Percentiles rank a stretch among this genome's conserved stretches.
phyloP scores from a whole-genome alignment of 2,113 vertebrate genomes.

The Bos indicus region DNA sequence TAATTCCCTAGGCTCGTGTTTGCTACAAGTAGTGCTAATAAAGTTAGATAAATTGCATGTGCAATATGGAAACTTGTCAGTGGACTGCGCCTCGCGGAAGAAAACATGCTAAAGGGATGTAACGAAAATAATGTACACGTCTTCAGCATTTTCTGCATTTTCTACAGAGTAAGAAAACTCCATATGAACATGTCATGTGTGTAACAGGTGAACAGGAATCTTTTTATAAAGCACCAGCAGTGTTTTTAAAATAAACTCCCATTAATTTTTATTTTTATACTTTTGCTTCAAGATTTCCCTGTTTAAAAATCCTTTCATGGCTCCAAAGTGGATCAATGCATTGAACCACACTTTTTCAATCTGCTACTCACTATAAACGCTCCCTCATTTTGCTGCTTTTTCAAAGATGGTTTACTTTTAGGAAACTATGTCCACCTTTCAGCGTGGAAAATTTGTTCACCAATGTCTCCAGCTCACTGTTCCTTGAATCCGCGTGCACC shows the following conservation, averaged over 20 bases:
- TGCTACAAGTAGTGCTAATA: neutral
- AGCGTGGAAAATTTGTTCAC: neutral
- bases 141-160: constrained; percentile 23
- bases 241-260: constrained; percentile 47
- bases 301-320: neutral
- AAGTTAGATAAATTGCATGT: constrained; percentile 48
- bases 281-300: neutral
- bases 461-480: neutral
- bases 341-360: neutral
- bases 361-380: neutral
- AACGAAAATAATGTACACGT: neutral
- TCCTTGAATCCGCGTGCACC: neutral
- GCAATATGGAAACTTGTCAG: constrained; percentile 37
- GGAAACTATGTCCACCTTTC: neutral
- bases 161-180: constrained; percentile 22
- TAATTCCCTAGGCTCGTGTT: neutral
- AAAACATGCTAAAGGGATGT: neutral
- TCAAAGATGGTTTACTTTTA: neutral
- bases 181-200: neutral
- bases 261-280: neutral
- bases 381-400: neutral
- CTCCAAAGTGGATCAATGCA: neutral
- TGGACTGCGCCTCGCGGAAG: constrained; percentile 35
- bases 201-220: neutral
- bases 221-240: constrained; percentile 18